These are phyloP conservation scores for Platyscapa corneri DNA, from an alignment of 1,140 invertebrate genomes.

Conservation along the genomic window DNA sequence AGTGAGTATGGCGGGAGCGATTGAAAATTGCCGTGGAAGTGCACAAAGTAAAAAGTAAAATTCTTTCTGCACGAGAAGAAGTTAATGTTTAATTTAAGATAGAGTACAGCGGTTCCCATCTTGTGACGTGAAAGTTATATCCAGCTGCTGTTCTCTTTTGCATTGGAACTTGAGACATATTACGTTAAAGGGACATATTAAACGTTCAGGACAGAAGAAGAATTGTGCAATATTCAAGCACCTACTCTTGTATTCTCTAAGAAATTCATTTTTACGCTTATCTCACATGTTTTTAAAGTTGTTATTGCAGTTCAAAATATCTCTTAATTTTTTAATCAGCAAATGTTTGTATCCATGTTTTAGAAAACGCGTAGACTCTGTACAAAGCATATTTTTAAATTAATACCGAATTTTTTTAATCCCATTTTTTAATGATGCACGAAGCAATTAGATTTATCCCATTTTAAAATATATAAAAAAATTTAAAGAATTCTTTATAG, in stretches of 20 bases:
- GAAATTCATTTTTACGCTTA: not conserved
- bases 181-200: too few relatives aligned
- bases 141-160: conserved; percentile 42
- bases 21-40: conserved; percentile 55
- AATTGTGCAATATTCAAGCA: not conserved
- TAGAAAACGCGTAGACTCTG: too few relatives aligned
- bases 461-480: too few relatives aligned
- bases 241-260: not conserved
- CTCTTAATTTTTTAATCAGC: too few relatives aligned
- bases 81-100: conserved; percentile 71
- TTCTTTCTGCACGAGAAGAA: conserved; percentile 57
- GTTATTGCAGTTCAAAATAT: too few relatives aligned
- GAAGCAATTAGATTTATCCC: too few relatives aligned
- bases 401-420: too few relatives aligned
- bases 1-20: not conserved
- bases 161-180: not conserved
- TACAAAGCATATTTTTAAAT: too few relatives aligned
- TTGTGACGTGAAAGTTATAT: conserved; percentile 59
- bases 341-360: too few relatives aligned
- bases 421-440: too few relatives aligned
- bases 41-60: conserved; percentile 66
- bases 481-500: too few relatives aligned
- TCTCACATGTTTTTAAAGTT: too few relatives aligned
- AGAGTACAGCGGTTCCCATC: conserved; percentile 55
- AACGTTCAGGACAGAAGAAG: not conserved